These are phyloP conservation scores for Crax fasciolata DNA, from an alignment of 2,797 vertebrate species.

Conservation along the genomic window DNA sequence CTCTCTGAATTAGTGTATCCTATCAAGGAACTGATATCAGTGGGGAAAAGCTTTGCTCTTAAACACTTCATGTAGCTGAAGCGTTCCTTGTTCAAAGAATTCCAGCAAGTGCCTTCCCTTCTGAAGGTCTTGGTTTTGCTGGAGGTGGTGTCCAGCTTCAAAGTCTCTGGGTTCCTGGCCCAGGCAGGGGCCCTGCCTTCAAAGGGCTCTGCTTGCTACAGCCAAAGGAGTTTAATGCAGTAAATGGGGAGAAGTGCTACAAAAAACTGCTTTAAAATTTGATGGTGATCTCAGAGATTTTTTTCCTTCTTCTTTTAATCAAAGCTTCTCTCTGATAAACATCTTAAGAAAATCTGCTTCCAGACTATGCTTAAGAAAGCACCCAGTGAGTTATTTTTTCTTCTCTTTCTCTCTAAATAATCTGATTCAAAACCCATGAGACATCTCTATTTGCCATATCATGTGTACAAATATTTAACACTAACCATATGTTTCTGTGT, in stretches of 20 bases:
- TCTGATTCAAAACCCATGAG: not conserved
- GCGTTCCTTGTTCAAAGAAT: slow-evolving; percentile 31
- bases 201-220: slow-evolving; percentile 10
- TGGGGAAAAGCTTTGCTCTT: not conserved
- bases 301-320: not conserved
- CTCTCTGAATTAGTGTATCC: not conserved
- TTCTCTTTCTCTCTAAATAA: not conserved
- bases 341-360: not conserved
- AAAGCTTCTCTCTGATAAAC: not conserved
- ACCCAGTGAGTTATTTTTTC: not conserved
- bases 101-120: slow-evolving; percentile 22
- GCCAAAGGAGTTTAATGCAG: not conserved
- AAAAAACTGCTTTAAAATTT: not conserved
- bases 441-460: not conserved
- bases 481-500: slow-evolving; percentile 32
- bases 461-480: slow-evolving; percentile 49
- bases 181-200: not conserved
- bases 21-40: not conserved
- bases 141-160: slow-evolving; percentile 43
- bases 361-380: not conserved
- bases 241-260: not conserved
- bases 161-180: not conserved
- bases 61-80: not conserved
- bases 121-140: slow-evolving; percentile 44
- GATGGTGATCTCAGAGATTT: not conserved